Percentiles rank a stretch among this genome's conserved stretches.
Evolutionary conservation across 2,888 invertebrate genomes (phyloP).

Genomic region (Bombylius discolor): DNA sequence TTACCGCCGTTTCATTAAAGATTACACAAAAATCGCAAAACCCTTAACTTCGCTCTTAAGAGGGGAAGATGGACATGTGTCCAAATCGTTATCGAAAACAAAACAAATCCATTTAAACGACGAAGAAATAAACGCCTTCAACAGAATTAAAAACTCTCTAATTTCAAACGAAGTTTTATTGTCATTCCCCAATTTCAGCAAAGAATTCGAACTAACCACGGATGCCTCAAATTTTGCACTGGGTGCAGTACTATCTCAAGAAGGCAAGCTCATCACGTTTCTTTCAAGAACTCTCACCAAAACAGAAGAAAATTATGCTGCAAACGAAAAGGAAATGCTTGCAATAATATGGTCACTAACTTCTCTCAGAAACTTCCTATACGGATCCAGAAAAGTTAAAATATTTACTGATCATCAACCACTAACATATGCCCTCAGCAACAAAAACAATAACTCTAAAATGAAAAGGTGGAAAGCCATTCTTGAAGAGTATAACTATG

Average conservation of each 20-base stretch:
- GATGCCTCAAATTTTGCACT: slow-evolving; percentile 23
- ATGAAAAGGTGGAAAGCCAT: slow-evolving; percentile 12
- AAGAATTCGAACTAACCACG: slow-evolving; percentile 17
- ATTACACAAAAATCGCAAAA: slow-evolving; percentile 4
- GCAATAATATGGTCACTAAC: slow-evolving; percentile 3
- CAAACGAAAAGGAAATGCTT: slow-evolving; percentile 22
- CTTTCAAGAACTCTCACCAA: slow-evolving; percentile 21
- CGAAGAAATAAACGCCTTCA: slow-evolving; percentile 5
- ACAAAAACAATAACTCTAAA: slow-evolving; percentile 12
- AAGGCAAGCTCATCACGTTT: slow-evolving; percentile 20
- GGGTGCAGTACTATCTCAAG: slow-evolving; percentile 22
- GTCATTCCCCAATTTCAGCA: slow-evolving; percentile 7
- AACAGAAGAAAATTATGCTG: slow-evolving; percentile 20
- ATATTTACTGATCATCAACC: slow-evolving; percentile 14
- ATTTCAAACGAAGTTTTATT: slow-evolving; percentile 8
- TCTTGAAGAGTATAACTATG: slow-evolving; percentile 11
- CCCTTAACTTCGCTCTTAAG: slow-evolving; percentile 3
- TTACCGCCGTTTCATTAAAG: slow-evolving; percentile 8
- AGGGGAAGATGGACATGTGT: slow-evolving; percentile 3
- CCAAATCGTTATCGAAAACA: slow-evolving; percentile 2
- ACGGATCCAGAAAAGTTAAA: background rate
- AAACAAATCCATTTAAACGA: slow-evolving; percentile 3
- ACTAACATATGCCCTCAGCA: slow-evolving; percentile 14
- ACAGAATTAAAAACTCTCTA: slow-evolving; percentile 8
- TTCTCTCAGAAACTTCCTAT: slow-evolving; percentile 1